Evolutionary conservation across 2,888 invertebrate species (phyloP).

Genomic region (Archaeoteleia sp.): DNA sequence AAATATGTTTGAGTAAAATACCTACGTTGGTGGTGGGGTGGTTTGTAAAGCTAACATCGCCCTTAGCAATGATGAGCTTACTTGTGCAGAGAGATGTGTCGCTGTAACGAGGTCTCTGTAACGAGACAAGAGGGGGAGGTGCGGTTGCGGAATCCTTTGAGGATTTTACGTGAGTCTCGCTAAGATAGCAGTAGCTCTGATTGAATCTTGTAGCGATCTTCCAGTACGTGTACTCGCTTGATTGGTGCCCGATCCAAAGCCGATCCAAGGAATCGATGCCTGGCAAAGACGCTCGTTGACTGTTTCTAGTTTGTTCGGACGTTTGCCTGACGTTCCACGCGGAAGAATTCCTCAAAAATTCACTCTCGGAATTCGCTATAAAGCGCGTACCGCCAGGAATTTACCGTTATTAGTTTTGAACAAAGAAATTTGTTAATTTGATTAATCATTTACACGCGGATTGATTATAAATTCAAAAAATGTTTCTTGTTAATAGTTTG

Average conservation of each 20-base stretch:
- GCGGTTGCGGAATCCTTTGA: slow-evolving; percentile 47
- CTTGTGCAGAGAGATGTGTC: slow-evolving; percentile 9
- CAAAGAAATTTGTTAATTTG: too few species aligned
- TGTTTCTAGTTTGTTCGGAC: slow-evolving; percentile 27
- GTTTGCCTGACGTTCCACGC: slow-evolving; percentile 11
- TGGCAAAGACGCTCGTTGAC: slow-evolving; percentile 32
- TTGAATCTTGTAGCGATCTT: slow-evolving; percentile 45
- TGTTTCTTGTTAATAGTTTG: too few species aligned
- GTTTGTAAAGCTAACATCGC: neutral
- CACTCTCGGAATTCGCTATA: too few species aligned
- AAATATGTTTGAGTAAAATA: too few species aligned
- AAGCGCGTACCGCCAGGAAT: too few species aligned
- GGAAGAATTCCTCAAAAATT: slow-evolving; percentile 24
- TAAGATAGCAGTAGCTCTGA: slow-evolving; percentile 33
- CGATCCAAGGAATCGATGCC: slow-evolving; percentile 25
- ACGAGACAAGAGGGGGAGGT: slow-evolving; percentile 10
- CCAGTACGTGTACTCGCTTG: slow-evolving; percentile 41
- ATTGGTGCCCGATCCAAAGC: slow-evolving; percentile 34
- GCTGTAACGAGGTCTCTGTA: slow-evolving; percentile 15
- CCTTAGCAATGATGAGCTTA: slow-evolving; percentile 10
- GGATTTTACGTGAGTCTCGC: slow-evolving; percentile 29
- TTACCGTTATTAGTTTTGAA: too few species aligned
- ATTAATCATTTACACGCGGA: too few species aligned
- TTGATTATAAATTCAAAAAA: too few species aligned
- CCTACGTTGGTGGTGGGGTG: neutral